phyloP scores from a whole-genome alignment of 2,113 vertebrate species.

The Puffinus mauretanicus region DNA sequence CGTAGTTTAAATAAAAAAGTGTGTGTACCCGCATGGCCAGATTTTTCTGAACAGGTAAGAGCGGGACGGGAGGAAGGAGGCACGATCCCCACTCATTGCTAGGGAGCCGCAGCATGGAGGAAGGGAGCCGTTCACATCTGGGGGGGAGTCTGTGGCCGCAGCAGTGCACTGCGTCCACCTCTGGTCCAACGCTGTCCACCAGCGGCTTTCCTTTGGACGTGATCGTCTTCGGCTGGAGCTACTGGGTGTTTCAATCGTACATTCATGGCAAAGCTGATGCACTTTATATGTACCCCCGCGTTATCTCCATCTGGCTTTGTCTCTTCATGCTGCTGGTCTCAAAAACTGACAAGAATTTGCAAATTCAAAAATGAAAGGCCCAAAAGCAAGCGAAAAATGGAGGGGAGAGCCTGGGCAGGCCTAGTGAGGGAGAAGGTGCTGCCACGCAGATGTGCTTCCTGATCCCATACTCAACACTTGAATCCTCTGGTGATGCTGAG shows the following conservation, averaged over 20 bases:
- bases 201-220: not conserved
- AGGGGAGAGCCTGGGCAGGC: not conserved
- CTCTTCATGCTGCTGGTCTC: not conserved
- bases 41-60: not conserved
- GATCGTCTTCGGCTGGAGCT: not conserved
- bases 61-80: not conserved
- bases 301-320: not conserved
- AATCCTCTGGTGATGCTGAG: not conserved
- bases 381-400: not conserved
- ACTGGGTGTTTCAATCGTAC: not conserved
- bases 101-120: not conserved
- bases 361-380: not conserved
- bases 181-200: fast-evolving
- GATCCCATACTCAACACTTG: too few species aligned
- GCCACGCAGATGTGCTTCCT: not conserved
- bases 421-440: not conserved
- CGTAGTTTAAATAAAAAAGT: not conserved
- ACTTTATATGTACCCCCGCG: fast-evolving
- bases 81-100: not conserved
- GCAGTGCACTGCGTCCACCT: not conserved
- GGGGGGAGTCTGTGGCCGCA: not conserved
- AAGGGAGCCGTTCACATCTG: not conserved
- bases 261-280: not conserved
- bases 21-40: not conserved
- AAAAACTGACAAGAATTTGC: not conserved